Evolutionary conservation across 2,113 vertebrate species (phyloP).

Genomic region (Artemisiospiza belli): DNA sequence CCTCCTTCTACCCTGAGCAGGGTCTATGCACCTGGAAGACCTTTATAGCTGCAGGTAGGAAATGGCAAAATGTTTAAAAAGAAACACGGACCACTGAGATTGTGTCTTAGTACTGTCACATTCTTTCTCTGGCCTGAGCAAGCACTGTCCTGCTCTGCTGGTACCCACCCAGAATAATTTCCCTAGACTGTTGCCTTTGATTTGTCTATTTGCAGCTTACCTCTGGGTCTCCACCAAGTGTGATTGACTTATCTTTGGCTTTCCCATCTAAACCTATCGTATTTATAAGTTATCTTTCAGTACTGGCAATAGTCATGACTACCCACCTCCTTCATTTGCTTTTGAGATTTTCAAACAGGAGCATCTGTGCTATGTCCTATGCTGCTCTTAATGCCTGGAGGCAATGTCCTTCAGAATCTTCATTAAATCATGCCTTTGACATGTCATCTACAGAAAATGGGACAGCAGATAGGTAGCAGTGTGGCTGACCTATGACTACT

Average conservation of each 20-base stretch:
- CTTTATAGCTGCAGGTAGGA: neutral
- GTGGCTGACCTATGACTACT: neutral
- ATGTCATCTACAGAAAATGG: neutral
- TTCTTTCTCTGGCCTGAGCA: neutral
- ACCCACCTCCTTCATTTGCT: neutral
- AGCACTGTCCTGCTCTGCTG: neutral
- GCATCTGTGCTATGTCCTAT: neutral
- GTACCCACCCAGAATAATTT: neutral
- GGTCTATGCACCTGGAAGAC: neutral
- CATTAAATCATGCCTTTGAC: slow-evolving; percentile 34
- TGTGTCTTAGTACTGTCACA: neutral
- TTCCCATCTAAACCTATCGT: neutral
- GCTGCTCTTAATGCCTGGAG: neutral
- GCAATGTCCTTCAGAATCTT: neutral
- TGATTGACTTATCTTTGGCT: neutral
- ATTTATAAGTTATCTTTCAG: neutral
- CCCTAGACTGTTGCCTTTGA: neutral
- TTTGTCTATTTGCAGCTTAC: neutral
- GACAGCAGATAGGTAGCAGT: neutral
- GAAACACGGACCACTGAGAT: neutral
- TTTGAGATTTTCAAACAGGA: neutral
- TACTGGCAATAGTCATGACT: neutral
- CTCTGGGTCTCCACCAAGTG: neutral
- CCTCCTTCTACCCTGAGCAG: neutral
- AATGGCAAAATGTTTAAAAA: neutral